phyloP scores from a whole-genome alignment of 2,113 vertebrate species.

The Tauraco erythrolophus region DNA sequence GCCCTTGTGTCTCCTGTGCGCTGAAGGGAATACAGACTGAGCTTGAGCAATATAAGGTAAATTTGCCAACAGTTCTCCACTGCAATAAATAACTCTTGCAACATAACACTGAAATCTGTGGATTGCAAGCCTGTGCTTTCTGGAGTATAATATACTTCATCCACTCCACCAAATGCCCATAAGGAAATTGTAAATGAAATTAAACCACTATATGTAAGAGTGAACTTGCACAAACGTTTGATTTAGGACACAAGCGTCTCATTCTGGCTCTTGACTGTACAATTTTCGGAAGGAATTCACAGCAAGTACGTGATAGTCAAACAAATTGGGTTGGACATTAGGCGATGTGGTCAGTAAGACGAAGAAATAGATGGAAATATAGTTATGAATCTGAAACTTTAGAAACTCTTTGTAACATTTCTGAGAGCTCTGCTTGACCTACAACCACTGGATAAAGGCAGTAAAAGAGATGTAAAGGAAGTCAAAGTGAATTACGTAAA shows the following conservation, averaged over 20 bases:
- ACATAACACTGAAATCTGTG: constrained; percentile 29
- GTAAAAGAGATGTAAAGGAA: constrained; percentile 8
- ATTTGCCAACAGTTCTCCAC: constrained; percentile 2
- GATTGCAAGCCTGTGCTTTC: not conserved
- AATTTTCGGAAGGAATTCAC: not conserved
- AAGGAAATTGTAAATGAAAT: constrained; percentile 12
- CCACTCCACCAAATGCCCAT: constrained; percentile 29
- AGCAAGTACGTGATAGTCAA: not conserved
- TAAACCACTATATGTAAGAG: not conserved
- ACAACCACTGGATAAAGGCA: not conserved
- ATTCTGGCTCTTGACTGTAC: not conserved
- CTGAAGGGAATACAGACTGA: not conserved
- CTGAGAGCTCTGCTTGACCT: constrained; percentile 9
- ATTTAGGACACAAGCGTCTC: not conserved
- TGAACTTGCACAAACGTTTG: not conserved
- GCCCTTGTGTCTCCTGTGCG: not conserved
- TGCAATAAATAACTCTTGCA: constrained; percentile 57
- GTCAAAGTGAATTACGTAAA: constrained; percentile 38
- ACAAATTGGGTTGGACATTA: not conserved
- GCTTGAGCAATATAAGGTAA: constrained; percentile 31
- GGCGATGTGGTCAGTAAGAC: not conserved
- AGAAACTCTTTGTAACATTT: not conserved
- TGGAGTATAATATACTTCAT: not conserved
- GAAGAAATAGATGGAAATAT: not conserved
- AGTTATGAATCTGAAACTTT: not conserved